Evolutionary conservation across 2,888 invertebrate species (phyloP), one percentile per base, ranked within the genome.

Genomic region (Eupithecia vulgata): DNA sequence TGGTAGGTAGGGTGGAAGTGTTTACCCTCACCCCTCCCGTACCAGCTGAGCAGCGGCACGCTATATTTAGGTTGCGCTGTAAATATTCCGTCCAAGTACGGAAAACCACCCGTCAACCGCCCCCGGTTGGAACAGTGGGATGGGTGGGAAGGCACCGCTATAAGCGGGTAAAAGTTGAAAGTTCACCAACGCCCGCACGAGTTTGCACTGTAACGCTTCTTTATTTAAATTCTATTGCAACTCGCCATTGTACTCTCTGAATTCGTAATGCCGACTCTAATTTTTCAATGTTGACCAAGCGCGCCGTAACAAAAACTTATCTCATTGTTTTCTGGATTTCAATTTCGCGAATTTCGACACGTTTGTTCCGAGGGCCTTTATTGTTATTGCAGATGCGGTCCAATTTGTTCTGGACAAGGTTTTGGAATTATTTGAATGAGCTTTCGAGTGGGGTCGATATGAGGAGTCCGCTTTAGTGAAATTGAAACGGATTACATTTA

Each of bases 151-250:
- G 84, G 75, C 73, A 72, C 83, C 85, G 78, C 83, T 89, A 88
- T 87, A 88, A 90, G 90, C 91, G 91, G 88, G 90, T 90, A 91
- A 91, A 93, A 93, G 94, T 94, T 94, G 91, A 94, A 93, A 94
- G 93, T 94, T 94, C 93, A 93, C 93, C 89, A 90, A 87, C 90
- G 89, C 90, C 88, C 89, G 88, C 89, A 89, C 87, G 87, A 88
- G 90, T 90, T 90, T 89, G 87, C 88, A 86, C 90, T 89, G 91
- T 91, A 92, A 89, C 88, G 91, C 85, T 92, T 93, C 92, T 93
- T 94, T 94, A 93, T 94, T 94, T 91, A 93, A 93, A 93, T 92
- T 91, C 89, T 90, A 94, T 95, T 91, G 95, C 95, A 95, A 95
- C 94, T 92, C 88, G 82, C 92, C 90, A 93, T 93, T 95, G 93